Conservation (phyloP, 2,113 vertebrate genomes). For the Rynchops niger region DNA sequence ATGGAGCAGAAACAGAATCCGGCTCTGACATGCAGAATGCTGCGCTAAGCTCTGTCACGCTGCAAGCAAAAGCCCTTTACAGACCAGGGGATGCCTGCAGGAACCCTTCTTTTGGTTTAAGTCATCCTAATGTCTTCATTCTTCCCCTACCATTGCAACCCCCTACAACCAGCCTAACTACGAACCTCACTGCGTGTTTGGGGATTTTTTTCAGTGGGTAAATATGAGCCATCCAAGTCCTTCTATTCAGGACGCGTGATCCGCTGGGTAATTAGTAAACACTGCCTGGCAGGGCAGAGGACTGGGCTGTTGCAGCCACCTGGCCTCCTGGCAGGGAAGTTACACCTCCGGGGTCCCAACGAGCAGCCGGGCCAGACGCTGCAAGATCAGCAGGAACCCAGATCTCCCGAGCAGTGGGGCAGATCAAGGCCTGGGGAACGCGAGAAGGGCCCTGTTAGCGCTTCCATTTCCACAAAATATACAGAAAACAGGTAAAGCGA, state of each 20-base stretch:
- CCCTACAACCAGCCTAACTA: too few relatives aligned
- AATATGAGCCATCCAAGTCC: neutral
- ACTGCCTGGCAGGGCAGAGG: neutral
- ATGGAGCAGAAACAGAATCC: neutral
- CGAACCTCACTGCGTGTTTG: neutral
- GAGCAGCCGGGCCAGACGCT: rapidly evolving
- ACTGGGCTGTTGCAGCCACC: neutral
- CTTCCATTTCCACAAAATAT: neutral
- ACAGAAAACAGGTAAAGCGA: neutral
- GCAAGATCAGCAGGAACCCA: neutral
- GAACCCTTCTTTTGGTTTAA: neutral
- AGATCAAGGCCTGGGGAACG: neutral
- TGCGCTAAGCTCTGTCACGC: neutral
- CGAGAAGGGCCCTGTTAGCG: neutral
- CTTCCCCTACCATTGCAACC: neutral
- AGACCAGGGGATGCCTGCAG: neutral
- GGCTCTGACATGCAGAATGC: neutral
- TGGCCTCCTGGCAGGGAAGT: neutral
- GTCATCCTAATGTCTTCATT: neutral
- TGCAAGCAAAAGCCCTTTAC: neutral
- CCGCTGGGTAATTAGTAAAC: neutral
- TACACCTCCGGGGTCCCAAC: rapidly evolving
- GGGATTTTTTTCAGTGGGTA: neutral
- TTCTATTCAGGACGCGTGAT: neutral
- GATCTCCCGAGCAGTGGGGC: too few relatives aligned